Percentiles rank a stretch among this genome's conserved stretches.
These are phyloP conservation scores for Tursiops truncatus DNA, from an alignment of 2,113 vertebrate genomes.

Conservation along the genomic window DNA sequence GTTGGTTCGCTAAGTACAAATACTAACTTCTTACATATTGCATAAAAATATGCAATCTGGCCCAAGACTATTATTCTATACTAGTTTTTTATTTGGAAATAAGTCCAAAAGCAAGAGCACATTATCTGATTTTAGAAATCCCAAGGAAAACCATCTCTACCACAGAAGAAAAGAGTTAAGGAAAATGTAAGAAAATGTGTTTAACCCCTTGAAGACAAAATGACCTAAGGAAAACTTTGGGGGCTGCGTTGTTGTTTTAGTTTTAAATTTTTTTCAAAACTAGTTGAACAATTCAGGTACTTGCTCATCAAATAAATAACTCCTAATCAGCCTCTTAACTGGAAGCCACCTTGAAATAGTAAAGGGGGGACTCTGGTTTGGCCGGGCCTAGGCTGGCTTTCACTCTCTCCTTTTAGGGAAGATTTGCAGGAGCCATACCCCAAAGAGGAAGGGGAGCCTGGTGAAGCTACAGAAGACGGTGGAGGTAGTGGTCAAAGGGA, in stretches of 20 bases:
- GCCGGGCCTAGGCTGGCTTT: background rate
- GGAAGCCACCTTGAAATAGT: background rate
- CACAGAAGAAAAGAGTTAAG: conserved; percentile 26
- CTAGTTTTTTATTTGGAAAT: background rate
- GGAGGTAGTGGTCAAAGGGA: background rate
- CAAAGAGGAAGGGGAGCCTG: background rate
- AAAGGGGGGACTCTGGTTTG: background rate
- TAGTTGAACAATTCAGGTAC: background rate
- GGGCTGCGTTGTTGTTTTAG: background rate
- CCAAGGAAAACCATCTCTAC: background rate
- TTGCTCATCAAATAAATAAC: background rate
- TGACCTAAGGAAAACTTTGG: background rate
- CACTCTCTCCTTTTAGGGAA: background rate
- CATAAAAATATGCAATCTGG: background rate
- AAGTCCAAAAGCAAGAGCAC: background rate
- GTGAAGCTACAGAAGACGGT: background rate
- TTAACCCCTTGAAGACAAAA: background rate
- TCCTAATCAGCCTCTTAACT: background rate
- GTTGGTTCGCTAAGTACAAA: background rate
- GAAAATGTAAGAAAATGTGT: background rate
- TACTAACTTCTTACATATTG: background rate
- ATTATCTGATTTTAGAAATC: background rate
- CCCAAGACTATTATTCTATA: background rate
- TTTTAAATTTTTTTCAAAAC: conserved; percentile 17
- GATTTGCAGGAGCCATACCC: background rate